Base-by-base conservation (phyloP, 1,140 invertebrate genomes). In the Leptoteleia sp. region DNA sequence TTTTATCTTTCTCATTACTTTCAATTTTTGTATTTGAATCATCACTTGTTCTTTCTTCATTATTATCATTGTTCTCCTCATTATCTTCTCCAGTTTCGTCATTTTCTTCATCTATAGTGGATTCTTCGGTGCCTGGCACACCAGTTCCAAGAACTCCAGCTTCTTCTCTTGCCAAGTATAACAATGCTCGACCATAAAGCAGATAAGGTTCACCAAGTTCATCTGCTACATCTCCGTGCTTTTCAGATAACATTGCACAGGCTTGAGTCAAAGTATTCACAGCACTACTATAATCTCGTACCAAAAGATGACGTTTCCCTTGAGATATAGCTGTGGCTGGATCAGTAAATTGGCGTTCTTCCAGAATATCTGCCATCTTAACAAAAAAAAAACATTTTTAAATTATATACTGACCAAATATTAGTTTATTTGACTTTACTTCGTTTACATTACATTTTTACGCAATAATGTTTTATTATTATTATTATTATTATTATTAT, bases 181-280 rank as follows among this genome's bases (percentile, higher is more conserved):
- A 89, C 3, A 98, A 88, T 2, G 96, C 93, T 84, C 94, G 93
- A 0, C 96, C 95, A 86, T 94, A 94, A 42, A 91, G 90, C 67
- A 95, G 93, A 87, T 97, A 97, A 7, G 94, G 93, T 45, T 97
- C 96, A 8, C 92, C 96, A 85, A 94, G 94, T 83, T 97, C 93
- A 76, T 94, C 92, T 0, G 92, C 93, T 7, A 92, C 91, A 48
- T 96, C 94, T 1, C 96, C 95, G 89, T 94, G 93, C 64, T 93
- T 90, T 6, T 91, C 87, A 0, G 91, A 92, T 11, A 96, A 88
- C 16, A 95, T 81, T 80, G 93, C 91, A 82, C 94, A 96, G 0
- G 95, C 94, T 82, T 94, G 92, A 13, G 94, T 93, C 2, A 97
- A 89, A 5, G 93, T 91, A n/a, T 92, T 90, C 0, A 94, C 94